Conservation (phyloP, 2,113 vertebrate genomes). For the Elephantulus edwardii region DNA sequence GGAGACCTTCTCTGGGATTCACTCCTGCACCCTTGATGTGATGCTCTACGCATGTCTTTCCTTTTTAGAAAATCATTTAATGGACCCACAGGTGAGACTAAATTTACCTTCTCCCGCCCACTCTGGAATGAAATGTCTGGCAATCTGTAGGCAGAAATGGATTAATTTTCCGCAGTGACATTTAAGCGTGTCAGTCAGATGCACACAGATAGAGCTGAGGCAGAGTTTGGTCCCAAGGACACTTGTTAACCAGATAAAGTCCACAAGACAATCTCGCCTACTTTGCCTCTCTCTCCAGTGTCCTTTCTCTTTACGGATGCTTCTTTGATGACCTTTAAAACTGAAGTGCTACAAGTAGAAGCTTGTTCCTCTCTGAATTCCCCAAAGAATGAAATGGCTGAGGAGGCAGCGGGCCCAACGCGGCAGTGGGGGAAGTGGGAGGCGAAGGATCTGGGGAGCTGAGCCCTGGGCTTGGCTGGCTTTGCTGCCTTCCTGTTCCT, state of each 20-base stretch:
- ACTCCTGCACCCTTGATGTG: not conserved
- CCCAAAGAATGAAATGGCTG: not conserved
- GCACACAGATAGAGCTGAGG: not conserved
- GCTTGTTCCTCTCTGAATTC: not conserved
- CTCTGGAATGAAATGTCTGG: slow-evolving; percentile 31
- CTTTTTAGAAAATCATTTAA: slow-evolving; percentile 40
- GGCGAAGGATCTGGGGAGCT: not conserved
- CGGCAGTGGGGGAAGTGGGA: not conserved
- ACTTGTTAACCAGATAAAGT: not conserved
- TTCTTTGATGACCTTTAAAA: not conserved
- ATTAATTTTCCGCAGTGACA: slow-evolving; percentile 62
- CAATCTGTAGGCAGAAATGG: not conserved
- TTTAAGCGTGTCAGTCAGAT: slow-evolving; percentile 41
- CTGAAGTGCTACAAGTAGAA: not conserved
- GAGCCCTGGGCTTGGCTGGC: not conserved
- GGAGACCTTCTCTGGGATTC: slow-evolving; percentile 14
- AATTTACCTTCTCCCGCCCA: slow-evolving; percentile 37
- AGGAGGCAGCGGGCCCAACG: not conserved
- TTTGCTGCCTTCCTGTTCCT: not conserved
- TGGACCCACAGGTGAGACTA: slow-evolving; percentile 36
- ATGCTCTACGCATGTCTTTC: slow-evolving; percentile 32
- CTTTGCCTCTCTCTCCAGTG: not conserved
- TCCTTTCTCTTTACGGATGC: not conserved
- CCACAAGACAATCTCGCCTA: not conserved
- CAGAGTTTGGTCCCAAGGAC: not conserved